Percentiles rank a stretch among this genome's conserved stretches.
Conservation (phyloP, 2,797 vertebrate species). For the Alfaro cultratus region DNA sequence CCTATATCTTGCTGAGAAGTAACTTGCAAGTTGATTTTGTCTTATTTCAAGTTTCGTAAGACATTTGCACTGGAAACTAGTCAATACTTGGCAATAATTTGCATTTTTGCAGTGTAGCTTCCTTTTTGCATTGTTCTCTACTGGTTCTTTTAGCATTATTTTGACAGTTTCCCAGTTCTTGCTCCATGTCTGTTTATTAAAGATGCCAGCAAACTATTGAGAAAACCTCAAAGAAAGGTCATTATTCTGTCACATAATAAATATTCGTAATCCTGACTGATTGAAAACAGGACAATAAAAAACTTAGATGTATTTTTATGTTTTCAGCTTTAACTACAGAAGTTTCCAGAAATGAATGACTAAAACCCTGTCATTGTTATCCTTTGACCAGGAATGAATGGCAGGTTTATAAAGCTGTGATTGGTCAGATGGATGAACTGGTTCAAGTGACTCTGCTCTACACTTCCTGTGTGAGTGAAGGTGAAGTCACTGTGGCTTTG, state of each 20-base stretch:
- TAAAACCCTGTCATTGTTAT: constrained; percentile 14
- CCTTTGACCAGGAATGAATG: constrained; percentile 74
- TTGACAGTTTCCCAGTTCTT: no score
- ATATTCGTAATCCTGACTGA: background rate
- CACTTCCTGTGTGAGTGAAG: constrained; percentile 73
- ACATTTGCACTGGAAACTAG: no score
- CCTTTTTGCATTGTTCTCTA: no score
- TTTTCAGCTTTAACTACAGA: background rate
- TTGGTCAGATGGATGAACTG: constrained; percentile 82
- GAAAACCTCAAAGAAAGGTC: background rate
- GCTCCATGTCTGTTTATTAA: no score
- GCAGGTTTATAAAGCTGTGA: constrained; percentile 79
- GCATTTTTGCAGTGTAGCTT: no score
- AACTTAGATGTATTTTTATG: background rate
- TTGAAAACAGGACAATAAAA: background rate
- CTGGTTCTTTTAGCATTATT: no score
- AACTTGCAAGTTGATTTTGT: no score
- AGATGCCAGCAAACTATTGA: background rate
- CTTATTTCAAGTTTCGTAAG: no score
- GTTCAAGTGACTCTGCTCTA: constrained; percentile 86
- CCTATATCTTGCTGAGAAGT: no score
- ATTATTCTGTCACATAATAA: background rate
- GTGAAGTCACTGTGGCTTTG: constrained; percentile 75
- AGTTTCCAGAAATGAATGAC: background rate
- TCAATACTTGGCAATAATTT: no score